Evolutionary conservation across 2,888 invertebrate species (phyloP).

Genomic region (Cephus rjabovi): DNA sequence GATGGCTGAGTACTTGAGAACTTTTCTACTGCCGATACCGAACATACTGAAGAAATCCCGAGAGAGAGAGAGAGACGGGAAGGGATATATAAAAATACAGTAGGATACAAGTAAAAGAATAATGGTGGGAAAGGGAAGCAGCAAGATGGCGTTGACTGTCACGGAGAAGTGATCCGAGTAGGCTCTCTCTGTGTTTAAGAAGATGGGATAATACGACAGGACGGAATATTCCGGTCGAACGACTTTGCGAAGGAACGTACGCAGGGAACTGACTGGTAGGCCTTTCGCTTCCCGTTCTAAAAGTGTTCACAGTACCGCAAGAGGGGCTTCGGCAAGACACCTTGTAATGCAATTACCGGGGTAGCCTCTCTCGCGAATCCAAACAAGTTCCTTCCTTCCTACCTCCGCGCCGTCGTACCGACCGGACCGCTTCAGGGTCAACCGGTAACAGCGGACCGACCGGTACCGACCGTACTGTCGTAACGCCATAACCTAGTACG

Average conservation of each 20-base stretch:
- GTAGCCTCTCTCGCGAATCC: conserved; percentile 30
- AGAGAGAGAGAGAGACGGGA: too few species aligned
- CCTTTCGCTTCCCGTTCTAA: conserved; percentile 33
- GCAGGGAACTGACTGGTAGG: too few species aligned
- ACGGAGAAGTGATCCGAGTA: neutral
- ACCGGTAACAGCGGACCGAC: too few species aligned
- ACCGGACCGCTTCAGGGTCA: too few species aligned
- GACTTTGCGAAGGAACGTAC: neutral
- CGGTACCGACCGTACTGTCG: too few species aligned
- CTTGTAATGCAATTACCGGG: conserved; percentile 6
- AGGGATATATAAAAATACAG: too few species aligned
- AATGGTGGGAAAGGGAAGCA: neutral
- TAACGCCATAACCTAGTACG: too few species aligned
- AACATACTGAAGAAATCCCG: conserved; percentile 36
- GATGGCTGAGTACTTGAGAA: conserved; percentile 62
- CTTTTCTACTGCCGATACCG: conserved; percentile 54
- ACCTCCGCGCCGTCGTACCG: neutral
- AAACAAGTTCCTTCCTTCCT: conserved; percentile 38
- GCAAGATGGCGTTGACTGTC: neutral
- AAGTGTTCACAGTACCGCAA: conserved; percentile 16
- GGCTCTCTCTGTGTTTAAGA: neutral
- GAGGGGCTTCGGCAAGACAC: conserved; percentile 8
- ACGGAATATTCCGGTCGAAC: conserved; percentile 9
- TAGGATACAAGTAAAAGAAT: too few species aligned
- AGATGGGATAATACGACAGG: neutral